These are phyloP conservation scores for Drosophila kambysellisi DNA, from an alignment of 2,888 invertebrate species.

Conservation along the genomic window DNA sequence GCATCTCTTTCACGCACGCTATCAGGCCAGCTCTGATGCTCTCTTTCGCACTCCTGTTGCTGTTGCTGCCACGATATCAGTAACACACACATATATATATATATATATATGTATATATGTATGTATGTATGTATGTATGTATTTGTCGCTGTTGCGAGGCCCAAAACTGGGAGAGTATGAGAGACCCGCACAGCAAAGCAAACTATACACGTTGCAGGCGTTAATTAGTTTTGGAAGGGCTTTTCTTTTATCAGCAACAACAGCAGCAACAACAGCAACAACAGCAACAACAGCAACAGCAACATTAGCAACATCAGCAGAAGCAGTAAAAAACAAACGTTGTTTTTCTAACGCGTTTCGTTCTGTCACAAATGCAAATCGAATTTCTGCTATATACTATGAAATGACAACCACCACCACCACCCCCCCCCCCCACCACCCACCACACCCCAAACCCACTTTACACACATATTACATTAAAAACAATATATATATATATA, in stretches of 20 bases:
- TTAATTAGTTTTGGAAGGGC: conserved; percentile 75
- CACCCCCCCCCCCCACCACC: neutral
- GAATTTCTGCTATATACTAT: conserved; percentile 46
- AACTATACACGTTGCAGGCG: conserved; percentile 72
- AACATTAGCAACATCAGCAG: conserved; percentile 14
- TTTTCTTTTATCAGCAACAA: conserved; percentile 74
- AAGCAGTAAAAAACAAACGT: conserved; percentile 23
- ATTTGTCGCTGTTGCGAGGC: conserved; percentile 31
- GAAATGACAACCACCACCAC: neutral
- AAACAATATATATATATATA: neutral
- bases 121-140: neutral
- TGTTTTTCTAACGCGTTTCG: conserved; percentile 68
- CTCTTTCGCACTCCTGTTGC: conserved; percentile 35
- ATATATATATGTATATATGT: neutral
- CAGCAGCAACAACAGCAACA: conserved; percentile 28
- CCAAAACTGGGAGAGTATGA: conserved; percentile 41
- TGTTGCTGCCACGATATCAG: conserved; percentile 50
- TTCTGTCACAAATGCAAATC: conserved; percentile 78
- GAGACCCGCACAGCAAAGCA: conserved; percentile 44
- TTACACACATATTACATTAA: neutral
- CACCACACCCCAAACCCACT: neutral
- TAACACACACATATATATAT: neutral
- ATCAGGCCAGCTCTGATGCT: conserved; percentile 5
- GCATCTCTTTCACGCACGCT: conserved; percentile 23
- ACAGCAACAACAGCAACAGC: conserved; percentile 22